These are phyloP conservation scores for Physeter macrocephalus DNA, from an alignment of 2,113 vertebrate species.

Conservation along the genomic window DNA sequence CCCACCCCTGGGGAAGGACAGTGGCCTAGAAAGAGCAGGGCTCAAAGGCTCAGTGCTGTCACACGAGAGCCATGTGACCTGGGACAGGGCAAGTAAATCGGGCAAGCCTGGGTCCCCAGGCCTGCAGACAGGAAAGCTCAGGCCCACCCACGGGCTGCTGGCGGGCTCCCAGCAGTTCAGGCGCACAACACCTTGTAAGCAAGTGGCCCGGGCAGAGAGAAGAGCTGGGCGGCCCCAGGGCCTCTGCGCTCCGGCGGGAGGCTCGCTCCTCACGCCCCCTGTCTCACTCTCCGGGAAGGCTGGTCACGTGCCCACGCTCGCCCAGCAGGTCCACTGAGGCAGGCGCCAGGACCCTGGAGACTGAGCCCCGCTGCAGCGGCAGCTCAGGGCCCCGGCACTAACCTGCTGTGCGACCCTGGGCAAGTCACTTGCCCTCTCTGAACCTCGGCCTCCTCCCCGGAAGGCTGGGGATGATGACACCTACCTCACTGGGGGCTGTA, in stretches of 20 bases:
- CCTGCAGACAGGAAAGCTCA: accelerated
- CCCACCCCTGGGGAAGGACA: neutral
- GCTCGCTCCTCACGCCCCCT: accelerated
- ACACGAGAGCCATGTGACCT: accelerated
- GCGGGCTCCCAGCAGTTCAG: neutral
- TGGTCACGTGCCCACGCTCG: accelerated
- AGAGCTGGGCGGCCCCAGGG: accelerated
- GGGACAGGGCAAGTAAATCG: accelerated
- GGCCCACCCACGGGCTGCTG: accelerated
- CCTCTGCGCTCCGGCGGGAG: accelerated
- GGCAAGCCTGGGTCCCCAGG: neutral
- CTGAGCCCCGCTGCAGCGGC: accelerated
- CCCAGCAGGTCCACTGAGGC: neutral
- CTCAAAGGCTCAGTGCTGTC: neutral
- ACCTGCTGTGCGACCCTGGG: neutral
- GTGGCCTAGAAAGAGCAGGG: neutral
- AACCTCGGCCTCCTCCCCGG: neutral
- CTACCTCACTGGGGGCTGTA: neutral
- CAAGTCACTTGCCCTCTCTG: neutral
- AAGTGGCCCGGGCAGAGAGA: accelerated
- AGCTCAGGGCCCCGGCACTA: neutral
- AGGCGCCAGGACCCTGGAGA: neutral
- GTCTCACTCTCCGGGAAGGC: accelerated
- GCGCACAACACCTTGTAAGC: accelerated
- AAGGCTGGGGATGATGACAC: accelerated